Evolutionary conservation across 2,888 invertebrate species (phyloP).

Genomic region (Sympetrum striolatum): DNA sequence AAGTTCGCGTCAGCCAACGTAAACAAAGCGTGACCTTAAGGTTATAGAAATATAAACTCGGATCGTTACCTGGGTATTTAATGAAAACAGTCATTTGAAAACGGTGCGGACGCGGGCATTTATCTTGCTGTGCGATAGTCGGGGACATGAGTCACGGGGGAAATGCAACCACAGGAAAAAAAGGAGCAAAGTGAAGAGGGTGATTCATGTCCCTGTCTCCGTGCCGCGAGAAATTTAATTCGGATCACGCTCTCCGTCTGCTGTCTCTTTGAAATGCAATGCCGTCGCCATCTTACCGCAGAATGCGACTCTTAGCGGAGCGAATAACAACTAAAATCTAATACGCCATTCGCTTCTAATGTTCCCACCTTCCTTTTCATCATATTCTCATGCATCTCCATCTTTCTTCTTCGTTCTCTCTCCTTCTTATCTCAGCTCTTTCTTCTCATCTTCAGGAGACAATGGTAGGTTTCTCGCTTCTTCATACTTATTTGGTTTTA

Average conservation of each 20-base stretch:
- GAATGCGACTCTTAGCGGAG: neutral
- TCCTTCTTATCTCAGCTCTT: no score
- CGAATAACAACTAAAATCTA: neutral
- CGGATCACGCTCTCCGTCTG: neutral
- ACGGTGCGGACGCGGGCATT: neutral
- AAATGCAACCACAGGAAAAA: neutral
- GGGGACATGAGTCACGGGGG: neutral
- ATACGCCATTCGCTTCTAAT: no score
- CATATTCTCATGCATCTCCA: no score
- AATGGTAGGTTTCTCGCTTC: no score
- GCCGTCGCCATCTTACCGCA: neutral
- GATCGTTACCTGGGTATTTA: neutral
- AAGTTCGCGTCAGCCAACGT: no score
- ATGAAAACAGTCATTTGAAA: neutral
- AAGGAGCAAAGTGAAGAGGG: neutral
- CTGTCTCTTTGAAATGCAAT: neutral
- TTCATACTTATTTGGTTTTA: no score
- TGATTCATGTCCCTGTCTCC: neutral
- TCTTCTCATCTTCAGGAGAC: no score
- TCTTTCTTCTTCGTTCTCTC: no score
- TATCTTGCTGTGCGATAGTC: neutral
- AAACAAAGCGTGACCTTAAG: no score
- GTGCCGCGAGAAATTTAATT: neutral
- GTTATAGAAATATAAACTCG: no score
- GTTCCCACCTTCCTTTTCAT: no score